phyloP scores from a whole-genome alignment of 2,113 vertebrate species.

The Oreochromis tanganicae region DNA sequence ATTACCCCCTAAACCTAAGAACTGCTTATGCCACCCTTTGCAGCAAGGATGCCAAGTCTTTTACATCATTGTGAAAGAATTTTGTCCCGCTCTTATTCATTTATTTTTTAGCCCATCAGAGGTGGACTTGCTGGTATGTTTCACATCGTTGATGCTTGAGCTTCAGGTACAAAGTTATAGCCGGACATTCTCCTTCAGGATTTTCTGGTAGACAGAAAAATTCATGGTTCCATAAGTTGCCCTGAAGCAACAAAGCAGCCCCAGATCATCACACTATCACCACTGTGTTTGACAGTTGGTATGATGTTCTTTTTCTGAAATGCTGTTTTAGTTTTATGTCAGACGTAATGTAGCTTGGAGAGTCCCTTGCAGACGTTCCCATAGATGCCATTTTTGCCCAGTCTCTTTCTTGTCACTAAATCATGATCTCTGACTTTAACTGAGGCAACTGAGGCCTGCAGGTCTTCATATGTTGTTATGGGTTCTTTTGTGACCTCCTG shows the following conservation, averaged over 20 bases:
- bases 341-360: not conserved
- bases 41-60: not conserved
- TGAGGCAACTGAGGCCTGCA: not conserved
- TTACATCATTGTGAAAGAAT: not conserved
- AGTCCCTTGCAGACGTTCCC: not conserved
- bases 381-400: not conserved
- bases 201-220: not conserved
- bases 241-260: not conserved
- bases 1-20: not conserved
- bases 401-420: not conserved
- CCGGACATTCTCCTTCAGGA: not conserved
- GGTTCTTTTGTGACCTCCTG: not conserved
- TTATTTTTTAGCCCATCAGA: not conserved
- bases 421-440: not conserved
- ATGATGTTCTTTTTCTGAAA: not conserved
- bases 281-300: not conserved
- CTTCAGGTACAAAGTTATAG: not conserved
- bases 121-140: not conserved
- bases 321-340: not conserved
- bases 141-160: not conserved
- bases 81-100: accelerated
- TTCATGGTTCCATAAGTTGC: not conserved
- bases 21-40: not conserved
- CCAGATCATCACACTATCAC: not conserved
- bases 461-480: not conserved